phyloP scores from a whole-genome alignment of 2,797 vertebrate genomes.

The Tolypeutes matacus region DNA sequence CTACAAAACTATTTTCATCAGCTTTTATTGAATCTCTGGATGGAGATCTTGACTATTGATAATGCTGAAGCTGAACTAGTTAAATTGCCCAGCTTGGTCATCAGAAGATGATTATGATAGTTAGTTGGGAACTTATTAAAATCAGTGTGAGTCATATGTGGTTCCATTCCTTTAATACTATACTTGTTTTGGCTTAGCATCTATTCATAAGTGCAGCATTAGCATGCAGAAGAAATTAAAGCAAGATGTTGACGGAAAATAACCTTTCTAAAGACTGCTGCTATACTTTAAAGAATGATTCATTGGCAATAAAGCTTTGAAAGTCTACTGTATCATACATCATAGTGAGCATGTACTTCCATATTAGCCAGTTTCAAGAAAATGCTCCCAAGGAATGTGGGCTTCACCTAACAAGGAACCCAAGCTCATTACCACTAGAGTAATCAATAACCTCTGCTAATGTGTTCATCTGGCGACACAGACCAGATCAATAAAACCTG shows the following conservation, averaged over 20 bases:
- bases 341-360: conserved; percentile 57
- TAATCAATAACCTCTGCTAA: conserved; percentile 90
- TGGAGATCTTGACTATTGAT: background rate
- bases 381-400: conserved; percentile 75
- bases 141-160: conserved; percentile 31
- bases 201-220: conserved; percentile 82
- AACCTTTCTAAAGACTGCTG: conserved; percentile 83
- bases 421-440: conserved; percentile 85
- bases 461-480: conserved; percentile 89
- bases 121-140: conserved; percentile 65
- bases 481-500: conserved; percentile 89
- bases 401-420: conserved; percentile 85
- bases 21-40: background rate
- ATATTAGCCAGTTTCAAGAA: conserved; percentile 64
- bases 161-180: conserved; percentile 47
- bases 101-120: conserved; percentile 44
- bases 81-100: conserved; percentile 19
- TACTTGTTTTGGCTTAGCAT: conserved; percentile 71
- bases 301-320: conserved; percentile 77
- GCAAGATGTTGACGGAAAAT: conserved; percentile 84
- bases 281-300: conserved; percentile 81
- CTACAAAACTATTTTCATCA: background rate
- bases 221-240: conserved; percentile 83
- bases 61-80: background rate
- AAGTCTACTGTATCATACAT: conserved; percentile 59